Evolutionary conservation across 1,140 invertebrate species (phyloP).

Genomic region (Phymorhynchus buccinoides): DNA sequence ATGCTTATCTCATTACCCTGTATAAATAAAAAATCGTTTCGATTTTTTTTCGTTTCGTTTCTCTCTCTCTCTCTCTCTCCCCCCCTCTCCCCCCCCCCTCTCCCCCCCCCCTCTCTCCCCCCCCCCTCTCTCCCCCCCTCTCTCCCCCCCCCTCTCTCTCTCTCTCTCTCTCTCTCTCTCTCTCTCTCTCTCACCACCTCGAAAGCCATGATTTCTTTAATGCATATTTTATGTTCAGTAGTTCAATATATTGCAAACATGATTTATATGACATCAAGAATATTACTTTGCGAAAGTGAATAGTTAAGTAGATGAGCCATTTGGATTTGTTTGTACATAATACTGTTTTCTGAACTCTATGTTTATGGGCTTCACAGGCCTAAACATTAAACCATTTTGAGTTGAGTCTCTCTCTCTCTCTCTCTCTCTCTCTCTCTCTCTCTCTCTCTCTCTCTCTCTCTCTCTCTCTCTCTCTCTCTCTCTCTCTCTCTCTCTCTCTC

Average conservation of each 20-base stretch:
- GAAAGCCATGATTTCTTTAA: too few species aligned
- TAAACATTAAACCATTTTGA: too few species aligned
- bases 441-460: neutral
- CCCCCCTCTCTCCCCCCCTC: neutral
- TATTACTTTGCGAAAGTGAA: too few species aligned
- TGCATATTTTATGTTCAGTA: too few species aligned
- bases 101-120: neutral
- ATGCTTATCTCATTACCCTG: too few species aligned
- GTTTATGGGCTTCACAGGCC: too few species aligned
- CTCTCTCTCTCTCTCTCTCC: neutral
- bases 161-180: slow-evolving; percentile 36
- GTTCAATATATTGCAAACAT: neutral
- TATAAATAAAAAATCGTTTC: too few species aligned
- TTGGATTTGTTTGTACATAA: too few species aligned
- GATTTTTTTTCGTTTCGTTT: neutral
- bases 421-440: slow-evolving; percentile 28
- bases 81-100: neutral
- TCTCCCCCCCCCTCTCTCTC: neutral
- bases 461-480: neutral
- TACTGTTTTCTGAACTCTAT: too few species aligned
- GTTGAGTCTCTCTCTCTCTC: too few species aligned
- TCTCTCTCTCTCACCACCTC: slow-evolving; percentile 2
- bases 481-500: slow-evolving; percentile 9
- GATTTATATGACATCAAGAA: too few species aligned
- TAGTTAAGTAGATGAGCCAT: too few species aligned